Evolutionary conservation across 1,140 invertebrate species (phyloP).

Genomic region (Scaptomyza hsui): DNA sequence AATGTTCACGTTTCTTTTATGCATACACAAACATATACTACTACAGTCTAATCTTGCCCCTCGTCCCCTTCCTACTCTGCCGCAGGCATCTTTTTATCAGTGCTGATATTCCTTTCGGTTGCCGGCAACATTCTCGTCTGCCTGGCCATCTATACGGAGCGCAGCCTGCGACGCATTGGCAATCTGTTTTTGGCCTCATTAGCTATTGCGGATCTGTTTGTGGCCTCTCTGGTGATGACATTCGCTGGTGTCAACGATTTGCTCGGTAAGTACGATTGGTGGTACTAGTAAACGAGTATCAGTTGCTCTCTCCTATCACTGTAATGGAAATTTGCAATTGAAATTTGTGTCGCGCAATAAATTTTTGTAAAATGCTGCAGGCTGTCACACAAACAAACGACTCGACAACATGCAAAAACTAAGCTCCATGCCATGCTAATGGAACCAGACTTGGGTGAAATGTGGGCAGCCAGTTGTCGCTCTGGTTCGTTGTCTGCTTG

Average conservation of each 20-base stretch:
- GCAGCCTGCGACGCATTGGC: slow-evolving; percentile 94
- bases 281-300: too few species aligned
- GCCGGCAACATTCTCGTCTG: slow-evolving; percentile 97
- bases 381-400: slow-evolving; percentile 42
- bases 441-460: slow-evolving; percentile 12
- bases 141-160: slow-evolving; percentile 97
- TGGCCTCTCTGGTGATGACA: slow-evolving; percentile 97
- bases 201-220: slow-evolving; percentile 97
- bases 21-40: slow-evolving; percentile 3
- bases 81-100: slow-evolving; percentile 92
- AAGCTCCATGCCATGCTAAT: slow-evolving; percentile 28
- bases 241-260: slow-evolving; percentile 95
- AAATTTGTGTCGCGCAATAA: slow-evolving; percentile 57
- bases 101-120: slow-evolving; percentile 96
- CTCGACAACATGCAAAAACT: slow-evolving; percentile 27
- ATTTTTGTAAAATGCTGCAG: slow-evolving; percentile 78
- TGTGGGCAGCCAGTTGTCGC: neutral
- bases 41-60: slow-evolving; percentile 48
- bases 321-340: slow-evolving; percentile 72
- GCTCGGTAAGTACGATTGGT: slow-evolving; percentile 84
- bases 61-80: slow-evolving; percentile 5
- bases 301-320: slow-evolving; percentile 17
- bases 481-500: neutral
- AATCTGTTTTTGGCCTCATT: slow-evolving; percentile 98
- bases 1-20: slow-evolving; percentile 39